Conservation (phyloP, 2,113 vertebrate species). For the Ochotona princeps region DNA sequence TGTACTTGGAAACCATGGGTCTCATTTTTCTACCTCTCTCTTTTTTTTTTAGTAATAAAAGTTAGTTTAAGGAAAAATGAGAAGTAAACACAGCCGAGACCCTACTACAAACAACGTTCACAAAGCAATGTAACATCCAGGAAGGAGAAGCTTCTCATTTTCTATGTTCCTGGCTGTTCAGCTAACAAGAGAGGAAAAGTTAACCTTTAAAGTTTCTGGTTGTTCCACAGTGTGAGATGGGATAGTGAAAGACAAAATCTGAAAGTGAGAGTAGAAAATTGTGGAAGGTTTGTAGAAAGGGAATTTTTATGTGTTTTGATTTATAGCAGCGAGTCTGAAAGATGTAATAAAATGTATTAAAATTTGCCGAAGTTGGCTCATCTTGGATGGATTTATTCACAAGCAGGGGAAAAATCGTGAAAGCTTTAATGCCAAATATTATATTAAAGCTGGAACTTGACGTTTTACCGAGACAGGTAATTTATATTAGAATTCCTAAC, state of each 20-base stretch:
- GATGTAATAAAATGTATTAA: neutral
- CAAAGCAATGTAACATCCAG: neutral
- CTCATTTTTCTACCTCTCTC: neutral
- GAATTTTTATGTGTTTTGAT: constrained; percentile 36
- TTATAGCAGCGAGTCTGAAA: constrained; percentile 20
- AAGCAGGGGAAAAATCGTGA: neutral
- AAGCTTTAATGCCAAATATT: constrained; percentile 7
- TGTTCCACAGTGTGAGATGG: neutral
- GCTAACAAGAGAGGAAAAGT: neutral
- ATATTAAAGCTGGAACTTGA: constrained; percentile 33
- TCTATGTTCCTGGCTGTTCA: neutral
- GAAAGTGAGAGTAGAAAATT: neutral
- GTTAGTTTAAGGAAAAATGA: neutral
- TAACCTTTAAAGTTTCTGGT: neutral
- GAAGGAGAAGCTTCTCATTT: neutral
- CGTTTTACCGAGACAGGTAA: neutral
- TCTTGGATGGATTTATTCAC: constrained; percentile 44
- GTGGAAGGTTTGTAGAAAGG: neutral
- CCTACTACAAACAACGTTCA: neutral
- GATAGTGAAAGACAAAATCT: neutral
- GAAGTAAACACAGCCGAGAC: neutral
- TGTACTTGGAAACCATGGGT: neutral
- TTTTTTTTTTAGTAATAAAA: neutral
- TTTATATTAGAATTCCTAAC: neutral
- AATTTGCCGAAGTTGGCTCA: constrained; percentile 22